phyloP scores from a whole-genome alignment of 2,797 vertebrate genomes.

The Emydoidea blandingii region DNA sequence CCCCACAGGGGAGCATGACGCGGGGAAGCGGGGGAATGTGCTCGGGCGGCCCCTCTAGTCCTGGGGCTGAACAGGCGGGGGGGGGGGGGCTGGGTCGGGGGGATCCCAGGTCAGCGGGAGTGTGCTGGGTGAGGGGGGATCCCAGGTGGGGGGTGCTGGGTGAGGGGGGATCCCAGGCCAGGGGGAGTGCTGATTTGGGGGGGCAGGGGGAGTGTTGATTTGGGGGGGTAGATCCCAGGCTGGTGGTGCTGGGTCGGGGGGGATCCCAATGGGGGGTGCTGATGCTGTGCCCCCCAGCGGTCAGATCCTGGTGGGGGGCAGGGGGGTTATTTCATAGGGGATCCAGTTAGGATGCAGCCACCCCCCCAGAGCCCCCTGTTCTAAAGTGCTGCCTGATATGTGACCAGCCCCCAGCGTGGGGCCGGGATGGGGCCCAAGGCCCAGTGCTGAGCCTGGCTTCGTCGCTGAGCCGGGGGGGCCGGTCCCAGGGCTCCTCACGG shows the following conservation, averaged over 20 bases:
- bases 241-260: not conserved
- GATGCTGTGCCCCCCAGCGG: rapidly evolving
- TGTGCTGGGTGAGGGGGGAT: no score
- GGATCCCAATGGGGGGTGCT: not conserved
- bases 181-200: no score
- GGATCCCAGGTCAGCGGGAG: no score
- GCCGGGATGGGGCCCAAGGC: not conserved
- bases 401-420: not conserved
- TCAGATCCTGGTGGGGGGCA: not conserved
- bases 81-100: not conserved
- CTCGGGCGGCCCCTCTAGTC: no score
- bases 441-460: not conserved
- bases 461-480: not conserved
- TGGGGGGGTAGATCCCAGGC: no score
- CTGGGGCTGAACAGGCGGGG: not conserved
- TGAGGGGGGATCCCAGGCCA: no score
- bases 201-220: no score
- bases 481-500: not conserved
- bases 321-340: not conserved
- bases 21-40: no score
- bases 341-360: not conserved
- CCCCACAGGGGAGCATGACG: no score
- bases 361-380: not conserved
- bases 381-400: slow-evolving; percentile 32
- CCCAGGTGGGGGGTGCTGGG: no score